Evolutionary conservation across 2,113 vertebrate genomes (phyloP).

Genomic region (Saguinus imperator): DNA sequence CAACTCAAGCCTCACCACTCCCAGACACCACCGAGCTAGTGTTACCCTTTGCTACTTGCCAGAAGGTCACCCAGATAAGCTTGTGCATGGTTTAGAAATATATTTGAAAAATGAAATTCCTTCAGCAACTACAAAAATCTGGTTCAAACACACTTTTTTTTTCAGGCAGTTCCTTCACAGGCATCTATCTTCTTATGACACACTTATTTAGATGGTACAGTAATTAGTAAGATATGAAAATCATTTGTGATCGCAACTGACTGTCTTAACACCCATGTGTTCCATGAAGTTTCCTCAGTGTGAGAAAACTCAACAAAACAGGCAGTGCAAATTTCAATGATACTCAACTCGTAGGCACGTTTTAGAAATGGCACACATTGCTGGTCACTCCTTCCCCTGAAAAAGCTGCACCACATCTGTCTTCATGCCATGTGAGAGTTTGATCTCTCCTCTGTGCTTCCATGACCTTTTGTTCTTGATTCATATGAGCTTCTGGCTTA

Average conservation of each 20-base stretch:
- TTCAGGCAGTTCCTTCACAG: neutral
- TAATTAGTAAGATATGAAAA: neutral
- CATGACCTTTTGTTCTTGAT: neutral
- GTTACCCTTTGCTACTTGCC: neutral
- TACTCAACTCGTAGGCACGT: neutral
- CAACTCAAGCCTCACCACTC: neutral
- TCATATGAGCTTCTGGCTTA: neutral
- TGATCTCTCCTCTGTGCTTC: neutral
- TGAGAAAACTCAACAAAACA: neutral
- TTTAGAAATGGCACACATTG: neutral
- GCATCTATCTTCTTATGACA: neutral
- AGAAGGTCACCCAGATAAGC: neutral
- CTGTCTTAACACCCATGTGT: neutral
- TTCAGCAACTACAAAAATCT: neutral
- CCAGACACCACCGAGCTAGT: neutral
- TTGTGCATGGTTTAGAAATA: neutral
- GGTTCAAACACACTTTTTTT: neutral
- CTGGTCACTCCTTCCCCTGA: neutral
- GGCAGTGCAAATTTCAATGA: neutral
- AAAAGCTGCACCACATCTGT: neutral
- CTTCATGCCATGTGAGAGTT: neutral
- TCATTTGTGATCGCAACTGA: neutral
- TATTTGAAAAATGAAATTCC: slow-evolving; percentile 3
- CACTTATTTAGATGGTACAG: neutral
- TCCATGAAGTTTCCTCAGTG: neutral